Evolutionary conservation across 2,888 invertebrate genomes (phyloP), one percentile per base, ranked within the genome.

Genomic region (Cataglyphis livida): DNA sequence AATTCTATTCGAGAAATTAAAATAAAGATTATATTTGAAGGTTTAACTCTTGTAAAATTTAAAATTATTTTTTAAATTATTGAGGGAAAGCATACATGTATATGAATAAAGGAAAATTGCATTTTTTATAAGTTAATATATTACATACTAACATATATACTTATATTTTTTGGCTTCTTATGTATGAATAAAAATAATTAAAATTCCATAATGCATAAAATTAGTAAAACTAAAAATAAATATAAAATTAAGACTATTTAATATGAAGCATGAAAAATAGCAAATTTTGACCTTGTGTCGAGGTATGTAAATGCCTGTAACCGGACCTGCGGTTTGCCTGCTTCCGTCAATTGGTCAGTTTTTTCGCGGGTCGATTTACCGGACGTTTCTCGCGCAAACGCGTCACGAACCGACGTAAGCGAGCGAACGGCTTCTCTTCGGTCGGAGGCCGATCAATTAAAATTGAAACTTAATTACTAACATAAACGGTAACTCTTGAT

Each of bases 321-420:
- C 32, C 81, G 38, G 10, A 41, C 75, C 81, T 73, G 48, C 4
- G 28, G 7, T 7, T 62, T 32, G 25, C 38, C 25, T 57, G 15
- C 12, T 66, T 66, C 7, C 65, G 25, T 61, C 51, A 62, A 89
- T 89, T 92, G 92, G 91, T 84, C 70, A 84, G 86, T 84, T 89
- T 92, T 93, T 93, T 93, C 93, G 92, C 93, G 92, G 93, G 93
- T 93, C 93, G 93, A 94, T 94, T 91, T 91, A 87, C 88, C 90
- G 89, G 84, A 88, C 71, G 78, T 85, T 38, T 59, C 64, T 82
- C 75, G 90, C 92, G 92, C 92, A 90, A 82, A 91, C 91, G 92
- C 88, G 73, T n/a, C 61, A 21, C 21, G n/a, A 32, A n/a, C 7
- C 41, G n/a, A 7, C 64, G 74, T 41, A 28, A 64, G 68, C 38